Evolutionary conservation across 2,113 vertebrate species (phyloP).

Genomic region (Lasiurus cinereus): DNA sequence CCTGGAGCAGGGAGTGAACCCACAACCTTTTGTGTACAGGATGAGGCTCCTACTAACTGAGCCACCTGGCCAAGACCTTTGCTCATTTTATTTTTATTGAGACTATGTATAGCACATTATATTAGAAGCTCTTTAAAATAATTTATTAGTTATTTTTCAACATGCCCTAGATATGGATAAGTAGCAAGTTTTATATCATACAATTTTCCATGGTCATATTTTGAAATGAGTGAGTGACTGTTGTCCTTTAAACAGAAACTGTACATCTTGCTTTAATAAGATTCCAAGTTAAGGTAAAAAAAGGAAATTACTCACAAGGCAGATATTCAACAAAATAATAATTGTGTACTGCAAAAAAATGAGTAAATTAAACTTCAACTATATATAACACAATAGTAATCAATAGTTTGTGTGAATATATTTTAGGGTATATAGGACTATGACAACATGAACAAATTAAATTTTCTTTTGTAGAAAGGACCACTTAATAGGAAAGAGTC

Average conservation of each 20-base stretch:
- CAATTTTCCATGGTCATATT: not conserved
- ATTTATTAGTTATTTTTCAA: conserved; percentile 51
- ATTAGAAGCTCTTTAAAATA: conserved; percentile 10
- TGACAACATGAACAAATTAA: not conserved
- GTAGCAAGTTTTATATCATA: not conserved
- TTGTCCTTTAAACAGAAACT: not conserved
- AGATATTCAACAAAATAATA: not conserved
- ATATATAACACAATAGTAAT: not conserved
- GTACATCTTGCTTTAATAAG: not conserved
- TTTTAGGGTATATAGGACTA: not conserved
- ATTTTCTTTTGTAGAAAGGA: not conserved
- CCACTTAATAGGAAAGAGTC: not conserved
- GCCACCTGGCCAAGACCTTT: not conserved
- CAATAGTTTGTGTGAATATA: not conserved
- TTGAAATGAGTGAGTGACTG: conserved; percentile 27
- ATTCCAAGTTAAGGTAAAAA: not conserved
- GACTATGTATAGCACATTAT: not conserved
- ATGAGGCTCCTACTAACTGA: not conserved
- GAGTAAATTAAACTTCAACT: not conserved
- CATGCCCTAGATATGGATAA: not conserved
- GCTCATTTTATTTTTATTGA: conserved; percentile 7
- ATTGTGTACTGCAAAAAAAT: not conserved
- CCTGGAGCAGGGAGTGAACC: not conserved
- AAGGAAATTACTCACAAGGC: not conserved
- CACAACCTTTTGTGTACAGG: not conserved